Conservation (phyloP, 37 sponge, comb jelly and placozoan species). For the Bolinopsis microptera region DNA sequence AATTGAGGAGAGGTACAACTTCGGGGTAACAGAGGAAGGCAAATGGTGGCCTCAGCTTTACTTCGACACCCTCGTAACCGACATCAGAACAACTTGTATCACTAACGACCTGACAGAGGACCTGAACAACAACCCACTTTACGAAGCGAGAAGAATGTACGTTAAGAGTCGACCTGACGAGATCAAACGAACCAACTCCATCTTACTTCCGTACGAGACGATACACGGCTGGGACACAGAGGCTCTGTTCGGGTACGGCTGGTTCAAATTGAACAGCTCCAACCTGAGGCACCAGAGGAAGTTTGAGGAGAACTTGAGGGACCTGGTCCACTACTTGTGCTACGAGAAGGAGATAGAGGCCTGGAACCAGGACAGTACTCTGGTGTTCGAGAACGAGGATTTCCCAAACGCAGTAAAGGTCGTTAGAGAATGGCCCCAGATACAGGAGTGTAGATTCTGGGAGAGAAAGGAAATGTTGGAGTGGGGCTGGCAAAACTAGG, state of each 20-base stretch:
- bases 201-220: neutral
- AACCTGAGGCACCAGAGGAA: conserved; percentile 19
- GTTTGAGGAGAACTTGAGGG: neutral
- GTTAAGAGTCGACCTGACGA: conserved; percentile 57
- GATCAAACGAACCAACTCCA: neutral
- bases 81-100: conserved; percentile 8
- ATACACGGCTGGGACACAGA: conserved; percentile 64
- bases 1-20: neutral
- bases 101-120: conserved; percentile 29
- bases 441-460: neutral
- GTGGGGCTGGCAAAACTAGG: conserved; percentile 54
- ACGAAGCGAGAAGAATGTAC: neutral
- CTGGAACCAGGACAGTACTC: neutral
- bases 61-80: conserved; percentile 59
- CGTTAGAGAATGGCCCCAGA: neutral
- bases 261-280: conserved; percentile 11
- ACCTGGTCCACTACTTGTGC: conserved; percentile 24
- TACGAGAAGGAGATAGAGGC: conserved; percentile 19
- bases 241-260: conserved; percentile 59
- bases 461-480: neutral
- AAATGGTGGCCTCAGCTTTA: conserved; percentile 51
- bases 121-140: conserved; percentile 24
- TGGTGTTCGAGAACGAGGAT: conserved; percentile 6
- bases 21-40: neutral
- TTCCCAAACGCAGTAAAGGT: conserved; percentile 32